These are phyloP conservation scores for Stramonita haemastoma DNA, from an alignment of 2,888 invertebrate species.

Conservation along the genomic window DNA sequence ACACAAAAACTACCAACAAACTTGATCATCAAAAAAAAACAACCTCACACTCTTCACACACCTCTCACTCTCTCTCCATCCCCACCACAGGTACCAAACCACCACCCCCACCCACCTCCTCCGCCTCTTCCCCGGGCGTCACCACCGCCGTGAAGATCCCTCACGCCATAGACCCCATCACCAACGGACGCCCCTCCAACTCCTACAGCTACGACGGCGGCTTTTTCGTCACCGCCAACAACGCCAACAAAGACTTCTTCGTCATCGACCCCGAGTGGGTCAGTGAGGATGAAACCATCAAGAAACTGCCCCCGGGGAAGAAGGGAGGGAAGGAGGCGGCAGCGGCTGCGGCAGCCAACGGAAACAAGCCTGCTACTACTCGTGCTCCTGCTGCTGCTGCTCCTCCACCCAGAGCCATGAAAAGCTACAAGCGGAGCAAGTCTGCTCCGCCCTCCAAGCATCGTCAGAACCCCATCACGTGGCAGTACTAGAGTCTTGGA, in stretches of 20 bases:
- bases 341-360: background rate
- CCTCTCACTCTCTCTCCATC: background rate
- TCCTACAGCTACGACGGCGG: slow-evolving; percentile 69
- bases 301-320: slow-evolving; percentile 61
- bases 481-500: slow-evolving; percentile 51
- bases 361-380: too few species aligned
- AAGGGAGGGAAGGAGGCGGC: too few species aligned
- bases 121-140: slow-evolving; percentile 24
- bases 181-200: slow-evolving; percentile 40
- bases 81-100: background rate
- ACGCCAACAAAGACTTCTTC: slow-evolving; percentile 65
- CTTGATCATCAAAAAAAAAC: too few species aligned
- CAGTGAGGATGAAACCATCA: slow-evolving; percentile 70
- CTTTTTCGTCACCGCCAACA: slow-evolving; percentile 64
- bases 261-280: slow-evolving; percentile 76
- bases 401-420: background rate
- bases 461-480: slow-evolving; percentile 69
- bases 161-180: background rate
- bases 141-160: slow-evolving; percentile 49
- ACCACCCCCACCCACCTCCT: slow-evolving; percentile 1
- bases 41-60: background rate
- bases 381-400: too few species aligned
- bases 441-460: slow-evolving; percentile 72
- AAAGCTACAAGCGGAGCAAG: slow-evolving; percentile 59
- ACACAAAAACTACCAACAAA: too few species aligned